phyloP scores from a whole-genome alignment of 1,140 invertebrate genomes.

The Cephus cinctus region DNA sequence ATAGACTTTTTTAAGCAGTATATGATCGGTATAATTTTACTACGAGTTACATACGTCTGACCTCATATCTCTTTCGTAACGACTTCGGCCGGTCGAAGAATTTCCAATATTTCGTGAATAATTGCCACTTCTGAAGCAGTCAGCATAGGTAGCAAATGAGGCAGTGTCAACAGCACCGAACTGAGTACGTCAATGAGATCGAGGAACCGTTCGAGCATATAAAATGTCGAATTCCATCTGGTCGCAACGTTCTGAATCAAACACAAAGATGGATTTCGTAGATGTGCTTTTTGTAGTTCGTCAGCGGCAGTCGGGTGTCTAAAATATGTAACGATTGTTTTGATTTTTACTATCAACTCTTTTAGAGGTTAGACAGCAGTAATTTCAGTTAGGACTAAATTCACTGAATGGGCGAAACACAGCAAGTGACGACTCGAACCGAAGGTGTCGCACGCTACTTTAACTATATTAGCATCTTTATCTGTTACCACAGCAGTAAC shows the following conservation, averaged over 20 bases:
- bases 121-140: constrained; percentile 4
- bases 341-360: constrained; percentile 13
- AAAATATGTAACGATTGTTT: constrained; percentile 6
- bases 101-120: not conserved
- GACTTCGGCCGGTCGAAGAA: constrained; percentile 3
- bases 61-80: constrained; percentile 7
- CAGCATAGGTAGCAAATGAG: constrained; percentile 7
- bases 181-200: not conserved
- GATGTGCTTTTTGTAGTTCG: too few relatives aligned
- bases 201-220: not conserved
- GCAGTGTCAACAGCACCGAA: constrained; percentile 4
- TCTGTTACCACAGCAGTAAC: constrained; percentile 39
- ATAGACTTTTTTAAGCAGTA: constrained; percentile 6
- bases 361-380: not conserved
- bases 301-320: too few relatives aligned
- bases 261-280: too few relatives aligned
- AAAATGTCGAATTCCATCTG: constrained; percentile 2
- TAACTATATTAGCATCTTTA: constrained; percentile 43
- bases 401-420: constrained; percentile 28
- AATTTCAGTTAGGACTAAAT: constrained; percentile 12
- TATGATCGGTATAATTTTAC: constrained; percentile 8
- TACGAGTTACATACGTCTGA: constrained; percentile 11
- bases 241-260: too few relatives aligned
- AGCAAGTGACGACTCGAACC: constrained; percentile 33
- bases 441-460: constrained; percentile 37